Conservation (phyloP, 2,113 vertebrate species). For the Dromas ardeola region DNA sequence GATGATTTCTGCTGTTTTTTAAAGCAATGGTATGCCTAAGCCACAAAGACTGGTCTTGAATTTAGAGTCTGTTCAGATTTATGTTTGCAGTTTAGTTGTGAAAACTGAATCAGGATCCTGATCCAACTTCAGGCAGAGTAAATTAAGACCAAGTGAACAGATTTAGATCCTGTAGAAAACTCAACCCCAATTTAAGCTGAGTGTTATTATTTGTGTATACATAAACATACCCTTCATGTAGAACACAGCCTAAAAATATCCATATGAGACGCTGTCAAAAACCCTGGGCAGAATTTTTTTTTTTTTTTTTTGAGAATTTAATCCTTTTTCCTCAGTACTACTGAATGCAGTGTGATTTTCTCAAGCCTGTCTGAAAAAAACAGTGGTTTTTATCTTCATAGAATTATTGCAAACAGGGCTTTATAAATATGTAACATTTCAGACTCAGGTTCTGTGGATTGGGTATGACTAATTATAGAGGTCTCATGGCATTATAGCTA, state of each 20-base stretch:
- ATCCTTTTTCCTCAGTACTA: not conserved
- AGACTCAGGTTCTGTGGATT: not conserved
- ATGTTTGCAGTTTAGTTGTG: not conserved
- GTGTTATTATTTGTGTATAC: not conserved
- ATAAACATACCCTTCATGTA: not conserved
- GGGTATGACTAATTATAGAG: not conserved
- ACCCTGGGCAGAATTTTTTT: not conserved
- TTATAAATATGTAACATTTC: not conserved
- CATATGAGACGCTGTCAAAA: not conserved
- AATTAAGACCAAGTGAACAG: not conserved
- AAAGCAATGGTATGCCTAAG: not conserved
- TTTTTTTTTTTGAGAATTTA: not conserved
- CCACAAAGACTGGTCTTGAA: not conserved
- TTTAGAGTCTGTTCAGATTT: not conserved
- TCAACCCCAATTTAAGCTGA: not conserved
- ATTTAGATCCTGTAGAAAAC: not conserved
- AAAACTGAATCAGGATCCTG: not conserved
- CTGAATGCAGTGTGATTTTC: not conserved
- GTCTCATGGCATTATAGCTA: not conserved
- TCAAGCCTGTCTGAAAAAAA: not conserved
- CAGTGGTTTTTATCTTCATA: not conserved
- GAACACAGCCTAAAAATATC: not conserved
- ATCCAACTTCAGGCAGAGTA: not conserved
- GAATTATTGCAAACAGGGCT: not conserved
- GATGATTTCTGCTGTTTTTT: not conserved